phyloP scores from a whole-genome alignment of 1,140 invertebrate genomes.

The Drosophila hydei region DNA sequence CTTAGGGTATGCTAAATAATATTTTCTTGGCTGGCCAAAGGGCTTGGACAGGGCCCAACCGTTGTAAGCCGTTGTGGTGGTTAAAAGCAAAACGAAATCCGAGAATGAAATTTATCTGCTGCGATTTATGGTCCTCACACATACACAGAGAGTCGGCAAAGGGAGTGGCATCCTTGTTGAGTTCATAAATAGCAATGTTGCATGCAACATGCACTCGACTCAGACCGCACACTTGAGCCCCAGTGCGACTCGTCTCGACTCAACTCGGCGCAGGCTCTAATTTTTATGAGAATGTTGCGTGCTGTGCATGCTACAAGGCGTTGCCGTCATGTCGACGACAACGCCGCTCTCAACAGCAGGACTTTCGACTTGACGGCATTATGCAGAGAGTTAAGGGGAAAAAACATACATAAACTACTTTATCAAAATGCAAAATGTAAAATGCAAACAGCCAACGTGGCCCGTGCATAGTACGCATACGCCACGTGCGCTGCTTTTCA shows the following conservation, averaged over 20 bases:
- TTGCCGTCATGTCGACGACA: constrained; percentile 47
- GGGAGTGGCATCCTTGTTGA: constrained; percentile 57
- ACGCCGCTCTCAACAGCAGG: constrained; percentile 24
- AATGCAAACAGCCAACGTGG: constrained; percentile 28
- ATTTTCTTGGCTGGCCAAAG: constrained; percentile 54
- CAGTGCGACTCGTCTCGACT: constrained; percentile 31
- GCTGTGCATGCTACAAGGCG: constrained; percentile 70
- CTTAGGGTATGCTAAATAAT: constrained; percentile 49
- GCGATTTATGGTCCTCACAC: constrained; percentile 68
- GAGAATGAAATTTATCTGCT: constrained; percentile 77
- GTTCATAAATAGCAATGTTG: constrained; percentile 80
- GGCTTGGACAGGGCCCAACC: constrained; percentile 31
- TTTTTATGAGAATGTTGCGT: constrained; percentile 79
- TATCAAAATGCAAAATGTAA: constrained; percentile 47
- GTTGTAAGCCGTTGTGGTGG: constrained; percentile 28
- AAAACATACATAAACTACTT: constrained; percentile 32
- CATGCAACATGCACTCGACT: constrained; percentile 68
- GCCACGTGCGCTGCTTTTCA: constrained; percentile 44
- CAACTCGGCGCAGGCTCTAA: constrained; percentile 56
- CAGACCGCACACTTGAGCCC: constrained; percentile 32
- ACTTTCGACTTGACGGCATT: constrained; percentile 30
- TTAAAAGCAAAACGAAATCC: constrained; percentile 63
- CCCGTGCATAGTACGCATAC: constrained; percentile 41
- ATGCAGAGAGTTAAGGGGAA: constrained; percentile 28
- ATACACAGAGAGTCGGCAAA: constrained; percentile 26